These are phyloP conservation scores for Doris montereyensis DNA, from an alignment of 2,888 invertebrate genomes.

Conservation along the genomic window DNA sequence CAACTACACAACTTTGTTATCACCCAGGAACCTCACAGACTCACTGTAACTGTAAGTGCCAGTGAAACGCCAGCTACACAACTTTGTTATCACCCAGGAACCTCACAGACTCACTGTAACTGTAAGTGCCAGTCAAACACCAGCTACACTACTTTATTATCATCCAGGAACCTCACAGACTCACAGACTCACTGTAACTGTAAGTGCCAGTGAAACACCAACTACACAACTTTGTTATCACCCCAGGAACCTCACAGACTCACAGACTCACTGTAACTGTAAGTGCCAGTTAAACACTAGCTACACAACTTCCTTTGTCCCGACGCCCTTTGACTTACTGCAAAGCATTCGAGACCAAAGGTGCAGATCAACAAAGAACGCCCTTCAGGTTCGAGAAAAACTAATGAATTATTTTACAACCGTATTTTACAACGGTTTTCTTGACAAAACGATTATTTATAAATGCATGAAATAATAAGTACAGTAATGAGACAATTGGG, in stretches of 20 bases:
- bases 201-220: neutral
- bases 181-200: no score
- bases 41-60: no score
- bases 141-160: slow-evolving; percentile 20
- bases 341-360: slow-evolving; percentile 5
- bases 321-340: slow-evolving; percentile 1
- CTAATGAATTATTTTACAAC: slow-evolving; percentile 8
- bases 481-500: no score
- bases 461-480: no score
- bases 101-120: no score
- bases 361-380: slow-evolving; percentile 6
- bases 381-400: slow-evolving; percentile 4
- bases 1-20: no score
- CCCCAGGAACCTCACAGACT: no score
- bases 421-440: neutral
- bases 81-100: slow-evolving; percentile 9
- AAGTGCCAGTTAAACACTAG: neutral
- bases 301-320: neutral
- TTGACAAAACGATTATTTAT: no score
- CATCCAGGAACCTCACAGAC: neutral
- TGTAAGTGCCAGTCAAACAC: neutral
- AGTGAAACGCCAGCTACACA: no score
- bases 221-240: neutral
- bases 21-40: no score
- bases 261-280: no score